Conservation (phyloP, 2,113 vertebrate species). For the Arvicanthis niloticus region DNA sequence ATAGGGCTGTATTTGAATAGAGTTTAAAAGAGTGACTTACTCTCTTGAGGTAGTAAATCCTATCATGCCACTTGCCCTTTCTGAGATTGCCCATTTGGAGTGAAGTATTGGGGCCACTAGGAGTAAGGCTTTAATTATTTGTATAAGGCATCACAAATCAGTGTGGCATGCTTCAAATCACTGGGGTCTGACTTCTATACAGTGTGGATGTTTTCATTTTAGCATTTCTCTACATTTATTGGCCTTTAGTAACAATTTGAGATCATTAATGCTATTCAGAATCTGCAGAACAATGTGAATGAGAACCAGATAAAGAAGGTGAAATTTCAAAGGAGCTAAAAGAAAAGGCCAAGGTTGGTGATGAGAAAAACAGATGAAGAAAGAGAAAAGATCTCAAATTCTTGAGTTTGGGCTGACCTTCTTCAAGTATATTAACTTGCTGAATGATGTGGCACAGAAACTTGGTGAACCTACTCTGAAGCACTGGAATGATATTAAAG, state of each 20-base stretch:
- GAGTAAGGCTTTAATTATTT: background rate
- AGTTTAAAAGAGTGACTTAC: background rate
- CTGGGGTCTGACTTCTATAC: background rate
- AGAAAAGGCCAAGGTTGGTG: background rate
- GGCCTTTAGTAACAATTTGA: background rate
- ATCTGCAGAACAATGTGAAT: background rate
- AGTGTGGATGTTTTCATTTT: background rate
- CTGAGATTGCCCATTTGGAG: background rate
- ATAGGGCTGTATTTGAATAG: background rate
- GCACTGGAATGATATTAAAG: background rate
- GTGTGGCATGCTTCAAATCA: background rate
- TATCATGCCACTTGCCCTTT: background rate
- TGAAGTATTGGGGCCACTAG: background rate
- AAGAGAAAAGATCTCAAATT: constrained; percentile 89
- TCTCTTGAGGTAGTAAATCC: background rate
- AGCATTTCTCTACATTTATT: background rate
- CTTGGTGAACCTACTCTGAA: constrained; percentile 84
- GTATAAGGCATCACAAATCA: background rate
- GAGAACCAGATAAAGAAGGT: background rate
- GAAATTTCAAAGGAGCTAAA: background rate
- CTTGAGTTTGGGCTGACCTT: constrained; percentile 93
- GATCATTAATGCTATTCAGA: background rate
- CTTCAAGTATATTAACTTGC: constrained; percentile 94
- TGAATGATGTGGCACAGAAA: constrained; percentile 95
- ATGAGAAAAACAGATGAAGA: background rate